Conservation (phyloP, 2,888 invertebrate genomes). For the Odontocolon sp. region DNA sequence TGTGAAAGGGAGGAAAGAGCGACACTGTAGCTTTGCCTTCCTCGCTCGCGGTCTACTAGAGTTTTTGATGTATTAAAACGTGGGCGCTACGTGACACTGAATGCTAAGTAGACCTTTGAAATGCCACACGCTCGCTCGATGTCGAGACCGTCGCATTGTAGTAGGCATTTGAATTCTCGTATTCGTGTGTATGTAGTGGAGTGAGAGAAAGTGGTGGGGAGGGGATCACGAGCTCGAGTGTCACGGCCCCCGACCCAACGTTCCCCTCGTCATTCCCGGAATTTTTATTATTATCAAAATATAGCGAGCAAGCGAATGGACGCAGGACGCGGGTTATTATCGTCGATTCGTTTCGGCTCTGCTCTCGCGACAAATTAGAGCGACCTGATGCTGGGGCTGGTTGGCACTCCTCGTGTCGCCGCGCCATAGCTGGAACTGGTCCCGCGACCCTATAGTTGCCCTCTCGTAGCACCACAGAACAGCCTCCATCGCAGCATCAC, state of each 20-base stretch:
- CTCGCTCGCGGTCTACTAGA: conserved; percentile 65
- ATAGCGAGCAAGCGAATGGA: conserved; percentile 9
- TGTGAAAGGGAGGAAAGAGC: conserved; percentile 29
- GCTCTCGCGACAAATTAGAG: conserved; percentile 68
- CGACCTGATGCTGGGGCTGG: conserved; percentile 29
- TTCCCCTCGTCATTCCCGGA: conserved; percentile 4
- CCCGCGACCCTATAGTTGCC: conserved; percentile 15
- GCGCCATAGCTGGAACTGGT: neutral
- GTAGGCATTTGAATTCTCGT: conserved; percentile 11
- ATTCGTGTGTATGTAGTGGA: conserved; percentile 8
- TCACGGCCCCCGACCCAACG: conserved; percentile 8
- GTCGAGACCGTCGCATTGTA: conserved; percentile 5
- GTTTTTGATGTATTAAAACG: conserved; percentile 80
- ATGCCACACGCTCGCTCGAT: conserved; percentile 71
- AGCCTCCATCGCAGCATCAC: conserved; percentile 52
- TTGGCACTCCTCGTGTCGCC: neutral
- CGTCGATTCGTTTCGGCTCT: conserved; percentile 56
- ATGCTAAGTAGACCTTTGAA: conserved; percentile 79
- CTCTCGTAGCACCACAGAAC: conserved; percentile 1
- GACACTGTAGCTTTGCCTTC: conserved; percentile 24
- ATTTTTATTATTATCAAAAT: conserved; percentile 43
- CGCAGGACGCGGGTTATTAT: conserved; percentile 52
- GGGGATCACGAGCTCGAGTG: conserved; percentile 14
- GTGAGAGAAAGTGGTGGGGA: neutral
- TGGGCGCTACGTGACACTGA: conserved; percentile 80